These are phyloP conservation scores for Dolichotis patagonum DNA, from an alignment of 2,113 vertebrate species.

Conservation along the genomic window DNA sequence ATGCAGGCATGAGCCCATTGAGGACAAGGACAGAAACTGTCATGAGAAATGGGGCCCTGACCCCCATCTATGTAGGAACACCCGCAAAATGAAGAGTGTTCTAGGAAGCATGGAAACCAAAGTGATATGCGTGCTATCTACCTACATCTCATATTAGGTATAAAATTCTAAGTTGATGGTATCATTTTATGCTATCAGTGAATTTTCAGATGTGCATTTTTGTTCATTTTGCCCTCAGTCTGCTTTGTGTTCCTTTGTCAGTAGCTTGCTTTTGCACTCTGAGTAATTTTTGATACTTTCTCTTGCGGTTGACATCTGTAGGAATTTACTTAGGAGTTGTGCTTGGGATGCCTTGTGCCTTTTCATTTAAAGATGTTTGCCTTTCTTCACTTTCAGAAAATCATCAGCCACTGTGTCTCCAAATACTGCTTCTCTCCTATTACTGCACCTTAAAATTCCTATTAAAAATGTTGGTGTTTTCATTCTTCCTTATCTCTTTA, in stretches of 20 bases:
- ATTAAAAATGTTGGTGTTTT: neutral
- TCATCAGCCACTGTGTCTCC: neutral
- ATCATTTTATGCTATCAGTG: neutral
- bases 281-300: neutral
- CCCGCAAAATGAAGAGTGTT: neutral
- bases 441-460: neutral
- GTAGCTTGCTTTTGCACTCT: neutral
- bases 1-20: neutral
- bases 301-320: neutral
- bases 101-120: neutral
- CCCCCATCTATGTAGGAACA: neutral
- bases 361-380: neutral
- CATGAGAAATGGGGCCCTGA: neutral
- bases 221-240: neutral
- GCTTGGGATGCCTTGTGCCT: neutral
- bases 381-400: slow-evolving; percentile 14
- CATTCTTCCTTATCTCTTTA: neutral
- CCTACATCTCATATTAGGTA: neutral
- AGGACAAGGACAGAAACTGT: neutral
- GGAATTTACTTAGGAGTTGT: neutral
- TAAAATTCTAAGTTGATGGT: neutral
- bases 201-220: neutral
- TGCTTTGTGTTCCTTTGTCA: neutral
- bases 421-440: neutral
- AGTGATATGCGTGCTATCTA: neutral